A percentile compares a stretch with the other conserved stretches of the same genome.
phyloP scores from a whole-genome alignment of 1,140 invertebrate genomes.

The Drosophila insularis region DNA sequence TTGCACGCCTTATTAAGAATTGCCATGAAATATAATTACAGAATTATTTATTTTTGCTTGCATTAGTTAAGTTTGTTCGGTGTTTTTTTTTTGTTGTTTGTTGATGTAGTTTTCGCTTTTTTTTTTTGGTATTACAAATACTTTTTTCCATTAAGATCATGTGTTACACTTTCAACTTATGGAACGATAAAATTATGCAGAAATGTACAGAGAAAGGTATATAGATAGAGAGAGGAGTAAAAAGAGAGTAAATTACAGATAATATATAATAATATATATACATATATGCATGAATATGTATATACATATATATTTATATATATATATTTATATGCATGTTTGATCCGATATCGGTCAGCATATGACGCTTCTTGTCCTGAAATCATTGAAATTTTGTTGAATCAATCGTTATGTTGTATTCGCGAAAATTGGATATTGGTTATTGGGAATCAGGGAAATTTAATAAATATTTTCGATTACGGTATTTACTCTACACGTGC shows the following conservation, averaged over 20 bases:
- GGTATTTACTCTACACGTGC: conserved; percentile 67
- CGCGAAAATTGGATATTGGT: conserved; percentile 17
- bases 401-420: conserved; percentile 33
- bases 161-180: conserved; percentile 52
- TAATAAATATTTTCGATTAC: conserved; percentile 15
- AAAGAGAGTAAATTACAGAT: conserved; percentile 60
- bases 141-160: conserved; percentile 47
- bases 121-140: conserved; percentile 76
- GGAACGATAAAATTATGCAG: conserved; percentile 57
- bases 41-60: conserved; percentile 58
- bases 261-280: conserved; percentile 48
- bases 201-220: conserved; percentile 65
- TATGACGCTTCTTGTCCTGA: conserved; percentile 63
- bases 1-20: conserved; percentile 45
- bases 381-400: conserved; percentile 21
- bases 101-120: conserved; percentile 7
- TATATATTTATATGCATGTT: conserved; percentile 40
- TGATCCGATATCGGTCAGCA: conserved; percentile 78
- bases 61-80: conserved; percentile 50
- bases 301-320: conserved; percentile 59
- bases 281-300: conserved; percentile 22
- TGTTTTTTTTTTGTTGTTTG: conserved; percentile 37
- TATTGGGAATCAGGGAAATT: conserved; percentile 26
- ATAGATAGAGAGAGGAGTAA: conserved; percentile 1
- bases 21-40: conserved; percentile 14